These are phyloP conservation scores for Aphaenogaster rudis DNA, from an alignment of 1,140 invertebrate species.

Conservation along the genomic window DNA sequence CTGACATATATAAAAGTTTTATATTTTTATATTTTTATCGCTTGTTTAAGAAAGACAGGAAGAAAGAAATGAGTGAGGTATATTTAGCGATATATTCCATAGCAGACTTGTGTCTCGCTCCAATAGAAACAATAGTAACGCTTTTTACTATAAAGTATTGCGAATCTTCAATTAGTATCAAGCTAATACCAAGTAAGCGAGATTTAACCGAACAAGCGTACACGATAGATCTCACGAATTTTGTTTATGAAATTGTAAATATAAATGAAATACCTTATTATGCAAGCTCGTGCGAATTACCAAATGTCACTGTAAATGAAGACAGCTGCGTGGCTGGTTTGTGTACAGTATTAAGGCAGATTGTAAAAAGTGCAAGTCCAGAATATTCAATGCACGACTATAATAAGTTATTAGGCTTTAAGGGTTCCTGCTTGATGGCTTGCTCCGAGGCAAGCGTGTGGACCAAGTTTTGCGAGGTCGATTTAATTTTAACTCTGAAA, in stretches of 20 bases:
- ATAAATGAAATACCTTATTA: slow-evolving; percentile 78
- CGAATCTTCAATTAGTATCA: slow-evolving; percentile 79
- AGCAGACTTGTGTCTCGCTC: slow-evolving; percentile 77
- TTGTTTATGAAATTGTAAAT: slow-evolving; percentile 76
- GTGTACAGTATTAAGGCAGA: slow-evolving; percentile 90
- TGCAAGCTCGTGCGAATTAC: slow-evolving; percentile 87
- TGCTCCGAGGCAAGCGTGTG: slow-evolving; percentile 95
- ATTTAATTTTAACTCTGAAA: slow-evolving; percentile 89
- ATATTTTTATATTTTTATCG: slow-evolving; percentile 8
- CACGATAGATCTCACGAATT: slow-evolving; percentile 75
- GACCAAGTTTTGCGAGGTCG: slow-evolving; percentile 97
- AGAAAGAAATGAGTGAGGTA: slow-evolving; percentile 78
- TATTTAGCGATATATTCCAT: slow-evolving; percentile 82
- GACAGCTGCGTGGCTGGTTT: slow-evolving; percentile 90
- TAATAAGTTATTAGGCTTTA: slow-evolving; percentile 91
- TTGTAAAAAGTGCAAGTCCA: slow-evolving; percentile 86
- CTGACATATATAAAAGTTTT: neutral
- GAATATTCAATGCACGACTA: slow-evolving; percentile 81
- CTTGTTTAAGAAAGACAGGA: neutral
- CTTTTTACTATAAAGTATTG: slow-evolving; percentile 85
- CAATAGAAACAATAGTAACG: slow-evolving; percentile 84
- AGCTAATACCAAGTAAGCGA: slow-evolving; percentile 69
- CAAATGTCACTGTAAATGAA: slow-evolving; percentile 87
- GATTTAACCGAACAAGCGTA: slow-evolving; percentile 73
- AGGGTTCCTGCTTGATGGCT: slow-evolving; percentile 92